A percentile compares a stretch with the other conserved stretches of the same genome.
Conservation (phyloP, 1,140 invertebrate species). For the Cydia splendana region DNA sequence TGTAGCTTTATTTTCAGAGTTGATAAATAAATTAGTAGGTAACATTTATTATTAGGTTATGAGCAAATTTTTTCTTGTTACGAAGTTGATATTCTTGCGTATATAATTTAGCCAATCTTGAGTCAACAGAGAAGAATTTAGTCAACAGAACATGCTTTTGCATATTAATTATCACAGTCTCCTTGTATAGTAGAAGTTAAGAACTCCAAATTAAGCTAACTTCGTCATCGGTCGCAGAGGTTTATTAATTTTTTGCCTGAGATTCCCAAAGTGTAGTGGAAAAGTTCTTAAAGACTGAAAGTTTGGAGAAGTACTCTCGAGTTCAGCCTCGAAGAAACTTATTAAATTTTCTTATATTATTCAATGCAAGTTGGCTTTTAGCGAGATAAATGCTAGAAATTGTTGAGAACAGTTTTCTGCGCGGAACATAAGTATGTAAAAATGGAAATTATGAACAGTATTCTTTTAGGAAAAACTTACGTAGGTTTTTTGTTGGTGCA, state of each 20-base stretch:
- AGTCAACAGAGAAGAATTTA: neutral
- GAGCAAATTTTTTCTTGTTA: neutral
- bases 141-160: neutral
- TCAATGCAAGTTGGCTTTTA: neutral
- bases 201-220: neutral
- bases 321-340: neutral
- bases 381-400: neutral
- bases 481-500: too few relatives aligned
- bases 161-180: neutral
- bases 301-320: neutral
- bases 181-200: neutral
- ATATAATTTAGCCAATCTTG: neutral
- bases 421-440: too few relatives aligned
- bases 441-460: too few relatives aligned
- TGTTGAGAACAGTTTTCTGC: too few relatives aligned
- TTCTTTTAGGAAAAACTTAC: too few relatives aligned
- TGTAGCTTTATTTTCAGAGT: too few relatives aligned
- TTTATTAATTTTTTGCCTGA: conserved; percentile 1
- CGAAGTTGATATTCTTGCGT: neutral
- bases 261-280: conserved; percentile 2
- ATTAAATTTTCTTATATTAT: neutral
- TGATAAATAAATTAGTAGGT: neutral
- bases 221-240: neutral
- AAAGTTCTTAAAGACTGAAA: neutral
- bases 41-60: neutral